Evolutionary conservation across 2,797 vertebrate genomes (phyloP).

Genomic region (Diceros bicornis): DNA sequence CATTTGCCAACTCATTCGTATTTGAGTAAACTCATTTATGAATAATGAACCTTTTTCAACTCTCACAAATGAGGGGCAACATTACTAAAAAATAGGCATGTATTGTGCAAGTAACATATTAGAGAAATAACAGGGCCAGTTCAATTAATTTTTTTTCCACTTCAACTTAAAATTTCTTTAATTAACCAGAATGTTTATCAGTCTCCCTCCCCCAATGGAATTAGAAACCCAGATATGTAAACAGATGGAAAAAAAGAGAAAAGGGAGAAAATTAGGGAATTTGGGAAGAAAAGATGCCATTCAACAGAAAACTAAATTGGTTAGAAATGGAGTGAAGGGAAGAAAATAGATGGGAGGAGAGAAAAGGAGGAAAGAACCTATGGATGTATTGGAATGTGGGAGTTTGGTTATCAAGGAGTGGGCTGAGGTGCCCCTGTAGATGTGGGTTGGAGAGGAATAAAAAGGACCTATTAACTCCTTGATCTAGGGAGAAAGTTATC

Average conservation of each 20-base stretch:
- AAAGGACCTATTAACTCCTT: neutral
- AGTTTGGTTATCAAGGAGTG: neutral
- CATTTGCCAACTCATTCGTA: constrained; percentile 36
- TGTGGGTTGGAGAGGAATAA: neutral
- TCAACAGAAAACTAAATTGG: constrained; percentile 38
- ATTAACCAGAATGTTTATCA: neutral
- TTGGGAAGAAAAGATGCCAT: neutral
- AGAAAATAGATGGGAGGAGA: neutral
- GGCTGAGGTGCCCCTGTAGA: neutral
- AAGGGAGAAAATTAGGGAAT: neutral
- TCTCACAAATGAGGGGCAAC: neutral
- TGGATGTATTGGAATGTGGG: neutral
- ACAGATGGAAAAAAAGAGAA: neutral
- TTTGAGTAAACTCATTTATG: constrained; percentile 31
- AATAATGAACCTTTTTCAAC: neutral
- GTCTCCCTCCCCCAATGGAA: fast-evolving
- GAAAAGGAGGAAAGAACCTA: neutral
- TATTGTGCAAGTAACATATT: neutral
- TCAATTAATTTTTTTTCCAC: neutral
- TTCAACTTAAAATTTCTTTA: constrained; percentile 32
- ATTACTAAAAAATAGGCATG: neutral
- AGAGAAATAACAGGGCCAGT: neutral
- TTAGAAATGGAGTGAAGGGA: constrained; percentile 32
- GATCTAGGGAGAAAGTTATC: neutral
- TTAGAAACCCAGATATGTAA: constrained; percentile 25